These are phyloP conservation scores for Lottia scabra DNA, from an alignment of 2,888 invertebrate species.

Conservation along the genomic window DNA sequence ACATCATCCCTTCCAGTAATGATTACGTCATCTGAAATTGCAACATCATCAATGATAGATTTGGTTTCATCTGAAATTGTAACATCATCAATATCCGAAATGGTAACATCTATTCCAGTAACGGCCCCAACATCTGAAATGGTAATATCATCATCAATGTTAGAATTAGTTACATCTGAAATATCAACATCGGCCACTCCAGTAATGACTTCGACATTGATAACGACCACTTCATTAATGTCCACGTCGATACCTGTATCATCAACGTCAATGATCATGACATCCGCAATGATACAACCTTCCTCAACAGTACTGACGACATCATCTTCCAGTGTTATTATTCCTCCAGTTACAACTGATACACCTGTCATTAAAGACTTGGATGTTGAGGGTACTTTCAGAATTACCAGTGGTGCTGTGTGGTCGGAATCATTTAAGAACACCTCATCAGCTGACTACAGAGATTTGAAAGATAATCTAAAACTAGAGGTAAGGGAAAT, in stretches of 20 bases:
- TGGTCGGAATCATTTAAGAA: slow-evolving; percentile 11
- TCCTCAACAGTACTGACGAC: slow-evolving; percentile 8
- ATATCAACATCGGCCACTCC: neutral
- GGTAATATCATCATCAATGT: neutral
- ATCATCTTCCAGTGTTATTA: slow-evolving; percentile 2
- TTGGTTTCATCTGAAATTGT: neutral
- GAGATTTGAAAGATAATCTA: slow-evolving; percentile 5
- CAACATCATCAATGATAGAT: neutral
- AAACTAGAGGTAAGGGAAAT: slow-evolving; percentile 4
- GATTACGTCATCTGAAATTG: neutral
- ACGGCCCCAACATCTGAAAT: neutral
- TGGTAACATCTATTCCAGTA: neutral
- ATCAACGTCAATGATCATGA: neutral
- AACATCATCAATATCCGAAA: neutral
- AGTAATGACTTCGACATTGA: neutral
- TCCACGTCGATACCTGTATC: neutral
- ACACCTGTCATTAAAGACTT: neutral
- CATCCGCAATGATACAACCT: neutral
- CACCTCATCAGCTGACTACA: slow-evolving; percentile 9
- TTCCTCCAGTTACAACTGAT: neutral
- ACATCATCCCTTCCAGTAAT: neutral
- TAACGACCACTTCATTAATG: neutral
- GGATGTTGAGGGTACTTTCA: slow-evolving; percentile 8
- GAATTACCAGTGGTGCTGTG: slow-evolving; percentile 8
- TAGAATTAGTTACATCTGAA: neutral